Base-by-base conservation (phyloP, 2,113 vertebrate species). In the Colaptes auratus region DNA sequence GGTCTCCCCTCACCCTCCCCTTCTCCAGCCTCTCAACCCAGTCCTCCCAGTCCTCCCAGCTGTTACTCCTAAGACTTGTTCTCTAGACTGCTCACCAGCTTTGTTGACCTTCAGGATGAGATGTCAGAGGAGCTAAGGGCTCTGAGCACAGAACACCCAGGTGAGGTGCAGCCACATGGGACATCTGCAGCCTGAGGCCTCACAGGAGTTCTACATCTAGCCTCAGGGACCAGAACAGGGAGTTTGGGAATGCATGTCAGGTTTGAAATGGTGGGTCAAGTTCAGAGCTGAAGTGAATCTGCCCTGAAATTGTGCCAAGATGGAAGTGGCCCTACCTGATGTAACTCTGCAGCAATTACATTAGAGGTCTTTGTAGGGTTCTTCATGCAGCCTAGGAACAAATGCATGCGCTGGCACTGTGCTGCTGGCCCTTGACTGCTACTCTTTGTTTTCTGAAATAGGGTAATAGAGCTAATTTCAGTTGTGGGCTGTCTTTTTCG, bases 211-310 rank as follows among this genome's bases (percentile, higher is more conserved):
- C 36, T 42, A 12, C 24, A 7, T 65, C 48, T 89, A 6, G 0
- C 10, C n/a, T 18, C 2, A 0, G 7, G 10, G 52, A 46, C 4
- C 1, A 1, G 23, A 15, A 36, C 0, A 28, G 42, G 58, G 31
- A 30, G 13, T 52, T 50, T 87, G 81, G 36, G 66, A 30, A 4
- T 36, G 31, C 17, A 10, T 1, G 0, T 31, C 74, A 23, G 74
- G 12, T 8, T 14, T 39, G 30, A 76, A 55, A 53, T 3, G 1
- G 3, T n/a, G 23, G 28, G 10, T 71, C 35, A 48, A 44, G 65
- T 9, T 63, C 35, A 88, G 77, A 48, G 56, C 79, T 69, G 55
- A 76, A 64, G 7, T 64, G 35, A 44, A 17, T 13, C 17, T 61
- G 19, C 58, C 31, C 56, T 82, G 74, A 72, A 36, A 28, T 20